Conservation (phyloP, 1,140 invertebrate species). For the Calliopsis andreniformis region DNA sequence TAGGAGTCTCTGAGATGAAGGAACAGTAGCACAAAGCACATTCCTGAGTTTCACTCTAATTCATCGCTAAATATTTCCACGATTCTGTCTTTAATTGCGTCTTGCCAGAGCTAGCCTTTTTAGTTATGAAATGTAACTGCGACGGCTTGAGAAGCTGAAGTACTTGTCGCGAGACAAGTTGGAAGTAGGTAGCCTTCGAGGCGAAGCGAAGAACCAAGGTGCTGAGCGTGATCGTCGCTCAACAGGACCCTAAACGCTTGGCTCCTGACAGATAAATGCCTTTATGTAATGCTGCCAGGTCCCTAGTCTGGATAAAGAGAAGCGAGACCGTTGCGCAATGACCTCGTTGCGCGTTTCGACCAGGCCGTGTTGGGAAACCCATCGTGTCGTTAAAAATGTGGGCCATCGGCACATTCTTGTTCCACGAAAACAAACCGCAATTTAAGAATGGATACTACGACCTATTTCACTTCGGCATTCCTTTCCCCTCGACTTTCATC, state of each 20-base stretch:
- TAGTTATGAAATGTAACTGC: too few species aligned
- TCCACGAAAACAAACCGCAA: constrained; percentile 50
- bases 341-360: constrained; percentile 50
- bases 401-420: constrained; percentile 66
- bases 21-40: too few species aligned
- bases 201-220: neutral
- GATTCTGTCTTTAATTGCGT: too few species aligned
- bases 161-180: neutral
- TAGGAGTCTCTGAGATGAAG: too few species aligned
- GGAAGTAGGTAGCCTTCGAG: constrained; percentile 22
- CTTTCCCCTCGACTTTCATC: neutral
- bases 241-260: constrained; percentile 30
- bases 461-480: neutral
- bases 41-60: too few species aligned
- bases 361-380: constrained; percentile 59
- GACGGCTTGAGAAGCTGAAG: too few species aligned
- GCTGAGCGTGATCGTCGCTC: constrained; percentile 19
- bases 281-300: constrained; percentile 47
- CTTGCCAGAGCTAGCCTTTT: too few species aligned
- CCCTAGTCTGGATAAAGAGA: constrained; percentile 62
- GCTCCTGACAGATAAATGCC: constrained; percentile 42
- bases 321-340: constrained; percentile 43
- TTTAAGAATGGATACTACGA: neutral
- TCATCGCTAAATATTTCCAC: too few species aligned
- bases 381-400: constrained; percentile 64